These are phyloP conservation scores for Hedya salicella DNA, from an alignment of 2,888 invertebrate species.

Conservation along the genomic window DNA sequence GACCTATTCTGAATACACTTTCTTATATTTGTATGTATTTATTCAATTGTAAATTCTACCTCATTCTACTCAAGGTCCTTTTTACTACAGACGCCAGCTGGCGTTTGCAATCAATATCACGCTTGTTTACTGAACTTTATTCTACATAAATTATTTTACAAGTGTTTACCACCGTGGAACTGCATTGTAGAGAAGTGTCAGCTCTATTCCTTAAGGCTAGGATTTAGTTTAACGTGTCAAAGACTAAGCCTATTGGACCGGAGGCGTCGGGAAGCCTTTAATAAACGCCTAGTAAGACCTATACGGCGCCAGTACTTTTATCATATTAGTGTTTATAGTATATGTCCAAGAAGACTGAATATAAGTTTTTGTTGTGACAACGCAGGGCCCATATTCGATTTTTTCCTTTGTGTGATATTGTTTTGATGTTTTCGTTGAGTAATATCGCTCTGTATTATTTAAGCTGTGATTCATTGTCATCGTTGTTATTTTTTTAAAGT, in stretches of 20 bases:
- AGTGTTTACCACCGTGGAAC: constrained; percentile 24
- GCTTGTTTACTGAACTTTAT: constrained; percentile 33
- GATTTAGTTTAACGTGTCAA: not conserved
- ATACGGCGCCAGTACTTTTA: constrained; percentile 29
- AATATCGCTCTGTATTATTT: not conserved
- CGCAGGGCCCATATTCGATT: not conserved
- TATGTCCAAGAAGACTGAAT: not conserved
- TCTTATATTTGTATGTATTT: not conserved
- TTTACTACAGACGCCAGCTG: constrained; percentile 8
- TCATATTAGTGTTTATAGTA: constrained; percentile 2
- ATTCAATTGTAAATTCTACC: constrained; percentile 10
- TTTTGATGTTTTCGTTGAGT: not conserved
- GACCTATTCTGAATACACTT: not conserved
- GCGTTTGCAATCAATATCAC: constrained; percentile 24
- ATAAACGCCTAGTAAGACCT: constrained; percentile 25
- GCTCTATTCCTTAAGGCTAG: not conserved
- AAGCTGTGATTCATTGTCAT: too few relatives aligned
- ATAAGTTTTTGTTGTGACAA: constrained; percentile 3
- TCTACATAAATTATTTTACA: constrained; percentile 29
- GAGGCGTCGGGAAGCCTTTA: constrained; percentile 36
- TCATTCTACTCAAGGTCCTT: not conserved
- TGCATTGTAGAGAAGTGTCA: not conserved
- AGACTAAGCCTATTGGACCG: constrained; percentile 25
- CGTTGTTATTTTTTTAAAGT: too few relatives aligned
- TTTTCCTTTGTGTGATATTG: not conserved